These are phyloP conservation scores for Emys orbicularis DNA, from an alignment of 2,797 vertebrate genomes.

Conservation along the genomic window DNA sequence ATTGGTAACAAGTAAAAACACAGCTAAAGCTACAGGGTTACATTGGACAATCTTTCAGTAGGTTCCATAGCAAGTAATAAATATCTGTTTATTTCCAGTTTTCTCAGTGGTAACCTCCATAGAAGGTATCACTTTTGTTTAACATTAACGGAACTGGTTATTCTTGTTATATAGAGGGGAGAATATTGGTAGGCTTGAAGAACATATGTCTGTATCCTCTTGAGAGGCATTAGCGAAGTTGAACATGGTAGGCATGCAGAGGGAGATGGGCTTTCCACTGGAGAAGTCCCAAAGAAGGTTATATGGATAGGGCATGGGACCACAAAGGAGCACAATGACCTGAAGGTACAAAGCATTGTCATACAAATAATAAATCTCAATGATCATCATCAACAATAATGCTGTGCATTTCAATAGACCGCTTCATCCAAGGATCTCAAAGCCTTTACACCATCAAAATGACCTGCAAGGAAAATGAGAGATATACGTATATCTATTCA, in stretches of 20 bases:
- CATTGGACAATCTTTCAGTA: no score
- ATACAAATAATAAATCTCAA: accelerated
- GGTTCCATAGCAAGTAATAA: background rate
- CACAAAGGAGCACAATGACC: accelerated
- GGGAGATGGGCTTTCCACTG: accelerated
- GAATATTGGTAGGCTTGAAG: background rate
- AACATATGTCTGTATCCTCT: background rate
- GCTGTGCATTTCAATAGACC: no score
- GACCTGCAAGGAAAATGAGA: background rate
- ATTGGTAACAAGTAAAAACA: background rate
- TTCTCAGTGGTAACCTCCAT: background rate
- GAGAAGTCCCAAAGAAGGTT: background rate
- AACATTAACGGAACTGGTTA: accelerated
- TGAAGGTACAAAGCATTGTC: background rate
- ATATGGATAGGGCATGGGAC: background rate
- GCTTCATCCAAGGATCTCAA: background rate
- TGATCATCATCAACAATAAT: accelerated
- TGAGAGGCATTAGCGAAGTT: accelerated
- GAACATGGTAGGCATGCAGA: accelerated
- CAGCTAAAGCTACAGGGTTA: background rate
- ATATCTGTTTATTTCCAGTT: background rate
- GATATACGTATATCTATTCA: background rate
- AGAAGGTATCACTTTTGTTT: background rate
- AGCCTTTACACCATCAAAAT: background rate
- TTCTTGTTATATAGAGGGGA: background rate